Conservation (phyloP, 2,797 vertebrate species). For the Chelon labrosus region DNA sequence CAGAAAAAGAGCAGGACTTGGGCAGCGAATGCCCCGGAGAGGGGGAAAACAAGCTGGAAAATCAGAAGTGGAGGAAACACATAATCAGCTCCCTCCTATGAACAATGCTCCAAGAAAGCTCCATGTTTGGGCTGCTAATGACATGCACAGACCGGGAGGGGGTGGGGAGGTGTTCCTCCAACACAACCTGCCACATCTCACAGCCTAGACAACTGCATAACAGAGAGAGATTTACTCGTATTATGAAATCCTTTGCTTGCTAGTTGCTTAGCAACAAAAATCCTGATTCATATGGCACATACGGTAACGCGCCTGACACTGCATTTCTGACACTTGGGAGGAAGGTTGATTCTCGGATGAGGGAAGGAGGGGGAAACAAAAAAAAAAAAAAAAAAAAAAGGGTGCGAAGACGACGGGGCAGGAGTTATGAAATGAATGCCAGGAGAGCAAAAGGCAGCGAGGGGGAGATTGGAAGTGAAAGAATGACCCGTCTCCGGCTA, state of each 20-base stretch:
- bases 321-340: conserved; percentile 76
- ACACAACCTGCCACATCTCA: conserved; percentile 76
- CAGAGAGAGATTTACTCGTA: conserved; percentile 74
- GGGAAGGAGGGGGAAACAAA: not conserved
- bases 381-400: conserved; percentile 10
- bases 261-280: conserved; percentile 86
- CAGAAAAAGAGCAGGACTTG: conserved; percentile 29
- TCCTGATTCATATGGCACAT: conserved; percentile 78
- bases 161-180: conserved; percentile 64
- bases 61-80: conserved; percentile 60
- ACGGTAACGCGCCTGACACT: conserved; percentile 73
- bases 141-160: conserved; percentile 65
- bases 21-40: conserved; percentile 33
- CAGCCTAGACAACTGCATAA: conserved; percentile 79
- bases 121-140: conserved; percentile 72
- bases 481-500: conserved; percentile 50
- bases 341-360: conserved; percentile 61
- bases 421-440: conserved; percentile 49
- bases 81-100: conserved; percentile 67
- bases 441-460: conserved; percentile 46
- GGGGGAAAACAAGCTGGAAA: conserved; percentile 35
- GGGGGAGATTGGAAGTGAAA: conserved; percentile 52
- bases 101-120: conserved; percentile 61
- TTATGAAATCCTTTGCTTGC: conserved; percentile 82
- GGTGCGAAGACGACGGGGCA: conserved; percentile 38